phyloP scores from a whole-genome alignment of 2,797 vertebrate genomes.

The Smutsia temminckii region DNA sequence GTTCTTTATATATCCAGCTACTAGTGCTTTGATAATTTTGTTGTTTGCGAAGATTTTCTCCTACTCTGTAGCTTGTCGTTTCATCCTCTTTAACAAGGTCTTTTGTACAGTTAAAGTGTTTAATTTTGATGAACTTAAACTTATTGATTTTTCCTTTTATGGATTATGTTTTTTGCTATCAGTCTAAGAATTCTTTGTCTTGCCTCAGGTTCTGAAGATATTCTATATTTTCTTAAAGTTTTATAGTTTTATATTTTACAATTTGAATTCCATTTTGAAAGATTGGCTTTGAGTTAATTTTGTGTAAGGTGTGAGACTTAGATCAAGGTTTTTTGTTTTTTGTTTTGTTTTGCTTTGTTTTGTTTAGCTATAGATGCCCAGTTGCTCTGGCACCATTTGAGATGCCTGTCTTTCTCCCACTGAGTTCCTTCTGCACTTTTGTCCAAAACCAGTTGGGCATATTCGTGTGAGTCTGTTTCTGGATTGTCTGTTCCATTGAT shows the following conservation, averaged over 20 bases:
- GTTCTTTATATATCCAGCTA: not conserved
- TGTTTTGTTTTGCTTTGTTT: not conserved
- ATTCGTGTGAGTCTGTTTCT: not conserved
- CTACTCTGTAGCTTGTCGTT: not conserved
- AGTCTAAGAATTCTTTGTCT: not conserved
- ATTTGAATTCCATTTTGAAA: not conserved
- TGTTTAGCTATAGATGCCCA: not conserved
- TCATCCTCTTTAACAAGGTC: not conserved
- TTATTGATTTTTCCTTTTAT: not conserved
- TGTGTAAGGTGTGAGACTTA: not conserved
- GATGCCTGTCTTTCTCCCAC: not conserved
- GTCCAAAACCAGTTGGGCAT: not conserved
- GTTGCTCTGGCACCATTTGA: not conserved
- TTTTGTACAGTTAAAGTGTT: not conserved
- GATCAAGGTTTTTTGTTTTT: not conserved
- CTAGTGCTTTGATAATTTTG: not conserved
- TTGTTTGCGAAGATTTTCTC: not conserved
- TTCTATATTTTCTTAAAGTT: not conserved
- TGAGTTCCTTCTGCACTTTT: not conserved
- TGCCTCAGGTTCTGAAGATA: not conserved
- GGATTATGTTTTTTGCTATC: not conserved
- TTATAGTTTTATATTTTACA: not conserved
- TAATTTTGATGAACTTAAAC: not conserved
- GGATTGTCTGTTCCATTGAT: not conserved
- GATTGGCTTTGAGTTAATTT: not conserved